Conservation (phyloP, 2,797 vertebrate species). For the Enteromius mattozi region DNA sequence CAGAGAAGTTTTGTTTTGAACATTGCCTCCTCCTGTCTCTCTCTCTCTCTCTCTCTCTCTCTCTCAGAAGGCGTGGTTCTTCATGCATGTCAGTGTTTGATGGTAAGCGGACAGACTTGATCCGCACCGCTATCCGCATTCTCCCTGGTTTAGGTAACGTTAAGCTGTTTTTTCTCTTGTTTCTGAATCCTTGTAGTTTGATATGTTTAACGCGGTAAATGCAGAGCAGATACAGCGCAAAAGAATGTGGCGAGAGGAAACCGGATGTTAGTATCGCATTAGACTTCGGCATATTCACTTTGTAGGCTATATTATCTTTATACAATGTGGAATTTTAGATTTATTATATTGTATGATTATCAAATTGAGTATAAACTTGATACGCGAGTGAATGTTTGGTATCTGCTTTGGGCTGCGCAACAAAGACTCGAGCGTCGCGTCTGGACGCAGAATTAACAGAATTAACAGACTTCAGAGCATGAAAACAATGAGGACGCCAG, state of each 20-base stretch:
- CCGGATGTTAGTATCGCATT: constrained; percentile 24
- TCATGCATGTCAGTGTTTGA: constrained; percentile 26
- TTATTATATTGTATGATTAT: not conserved
- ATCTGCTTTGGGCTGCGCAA: not conserved
- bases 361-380: not conserved
- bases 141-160: not conserved
- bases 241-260: constrained; percentile 12
- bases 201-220: not conserved
- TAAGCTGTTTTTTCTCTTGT: constrained; percentile 7
- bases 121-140: not conserved
- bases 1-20: constrained; percentile 12
- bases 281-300: not conserved
- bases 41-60: constrained; percentile 27
- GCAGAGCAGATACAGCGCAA: not conserved
- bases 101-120: constrained; percentile 4
- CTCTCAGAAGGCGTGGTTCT: constrained; percentile 32
- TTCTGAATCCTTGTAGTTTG: not conserved
- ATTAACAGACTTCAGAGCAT: not conserved
- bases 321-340: not conserved
- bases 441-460: not conserved
- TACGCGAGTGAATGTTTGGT: not conserved
- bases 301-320: not conserved
- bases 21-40: not conserved
- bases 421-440: constrained; percentile 6
- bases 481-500: not conserved